Conservation (phyloP, 2,797 vertebrate species). For the Falco novaeseelandiae region DNA sequence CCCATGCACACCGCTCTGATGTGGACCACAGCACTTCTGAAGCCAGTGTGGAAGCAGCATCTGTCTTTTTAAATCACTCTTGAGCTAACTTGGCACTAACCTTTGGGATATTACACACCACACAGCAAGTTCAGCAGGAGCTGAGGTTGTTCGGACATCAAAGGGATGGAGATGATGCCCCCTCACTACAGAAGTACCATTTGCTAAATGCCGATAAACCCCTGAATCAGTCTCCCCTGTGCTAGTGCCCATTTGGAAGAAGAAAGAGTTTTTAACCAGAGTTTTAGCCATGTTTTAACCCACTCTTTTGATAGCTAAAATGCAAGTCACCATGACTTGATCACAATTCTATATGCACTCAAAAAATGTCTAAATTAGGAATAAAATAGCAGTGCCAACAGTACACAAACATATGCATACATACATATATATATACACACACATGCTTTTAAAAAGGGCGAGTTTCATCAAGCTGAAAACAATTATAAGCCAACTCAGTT, state of each 20-base stretch:
- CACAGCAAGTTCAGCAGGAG: neutral
- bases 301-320: neutral
- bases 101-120: neutral
- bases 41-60: neutral
- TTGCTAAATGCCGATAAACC: neutral
- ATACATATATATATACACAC: neutral
- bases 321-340: neutral
- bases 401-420: neutral
- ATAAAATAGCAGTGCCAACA: neutral
- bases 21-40: neutral
- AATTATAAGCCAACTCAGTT: constrained; percentile 28
- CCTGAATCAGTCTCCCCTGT: neutral
- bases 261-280: neutral
- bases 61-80: neutral
- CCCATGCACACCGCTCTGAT: rapidly evolving
- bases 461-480: constrained; percentile 38
- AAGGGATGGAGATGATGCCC: neutral
- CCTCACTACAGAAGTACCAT: neutral
- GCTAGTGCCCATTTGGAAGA: neutral
- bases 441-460: neutral
- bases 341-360: neutral
- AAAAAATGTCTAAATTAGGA: neutral
- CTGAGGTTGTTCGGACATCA: neutral
- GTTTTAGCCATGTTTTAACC: neutral
- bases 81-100: rapidly evolving